Evolutionary conservation across 2,113 vertebrate species (phyloP).

Genomic region (Balaenoptera acutorostrata): DNA sequence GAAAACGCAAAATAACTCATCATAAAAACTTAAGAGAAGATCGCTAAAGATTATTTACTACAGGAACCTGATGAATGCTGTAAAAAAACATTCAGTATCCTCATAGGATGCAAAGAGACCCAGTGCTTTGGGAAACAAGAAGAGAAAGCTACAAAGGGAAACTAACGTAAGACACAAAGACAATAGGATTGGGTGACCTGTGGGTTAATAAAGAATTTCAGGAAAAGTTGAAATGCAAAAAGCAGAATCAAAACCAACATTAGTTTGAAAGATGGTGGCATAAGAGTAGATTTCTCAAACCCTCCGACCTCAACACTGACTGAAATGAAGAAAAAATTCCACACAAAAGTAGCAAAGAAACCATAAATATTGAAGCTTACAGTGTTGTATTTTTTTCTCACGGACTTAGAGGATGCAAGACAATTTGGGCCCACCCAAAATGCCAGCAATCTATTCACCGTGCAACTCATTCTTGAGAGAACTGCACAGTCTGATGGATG

Average conservation of each 20-base stretch:
- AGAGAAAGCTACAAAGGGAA: background rate
- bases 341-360: background rate
- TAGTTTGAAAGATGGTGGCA: background rate
- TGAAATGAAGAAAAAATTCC: background rate
- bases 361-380: background rate
- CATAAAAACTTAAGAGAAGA: background rate
- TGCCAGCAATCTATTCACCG: background rate
- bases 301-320: background rate
- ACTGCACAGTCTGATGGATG: fast-evolving
- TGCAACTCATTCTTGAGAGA: background rate
- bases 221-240: background rate
- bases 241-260: background rate
- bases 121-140: background rate
- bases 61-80: background rate
- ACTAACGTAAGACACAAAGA: background rate
- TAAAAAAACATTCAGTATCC: background rate
- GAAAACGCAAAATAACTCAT: background rate
- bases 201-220: background rate
- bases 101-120: background rate
- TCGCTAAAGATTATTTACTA: background rate
- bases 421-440: background rate
- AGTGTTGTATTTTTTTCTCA: background rate
- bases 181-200: background rate
- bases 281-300: background rate
- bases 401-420: background rate